A percentile compares a stretch with the other conserved stretches of the same genome.
phyloP scores from a whole-genome alignment of 2,113 vertebrate genomes.

The Cepphus grylle region DNA sequence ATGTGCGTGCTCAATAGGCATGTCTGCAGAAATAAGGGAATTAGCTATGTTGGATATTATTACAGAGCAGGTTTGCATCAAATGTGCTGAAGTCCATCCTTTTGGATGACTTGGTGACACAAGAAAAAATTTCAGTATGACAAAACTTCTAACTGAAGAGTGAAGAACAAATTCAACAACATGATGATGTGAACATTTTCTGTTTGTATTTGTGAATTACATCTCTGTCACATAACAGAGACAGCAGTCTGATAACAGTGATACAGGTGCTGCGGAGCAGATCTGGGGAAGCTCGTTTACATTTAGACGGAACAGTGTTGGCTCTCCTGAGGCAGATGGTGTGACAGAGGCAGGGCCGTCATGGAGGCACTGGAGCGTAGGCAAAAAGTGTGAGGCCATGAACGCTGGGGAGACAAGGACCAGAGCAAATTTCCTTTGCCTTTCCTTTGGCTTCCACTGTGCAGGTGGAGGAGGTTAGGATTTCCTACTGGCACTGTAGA shows the following conservation, averaged over 20 bases:
- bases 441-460: neutral
- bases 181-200: neutral
- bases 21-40: neutral
- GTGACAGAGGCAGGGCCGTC: neutral
- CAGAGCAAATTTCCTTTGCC: neutral
- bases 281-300: neutral
- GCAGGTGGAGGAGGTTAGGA: neutral
- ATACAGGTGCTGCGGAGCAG: neutral
- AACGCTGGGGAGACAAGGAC: neutral
- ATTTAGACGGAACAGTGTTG: neutral
- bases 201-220: neutral
- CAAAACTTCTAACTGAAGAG: neutral
- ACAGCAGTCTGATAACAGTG: neutral
- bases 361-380: neutral
- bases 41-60: neutral
- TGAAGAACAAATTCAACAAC: neutral
- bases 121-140: neutral
- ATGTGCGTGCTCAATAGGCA: neutral
- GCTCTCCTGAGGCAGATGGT: neutral
- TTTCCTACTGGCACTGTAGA: neutral
- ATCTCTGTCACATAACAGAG: neutral
- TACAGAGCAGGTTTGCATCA: neutral
- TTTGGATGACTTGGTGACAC: neutral
- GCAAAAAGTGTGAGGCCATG: neutral
- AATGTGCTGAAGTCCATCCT: neutral